These are phyloP conservation scores for Onthophagus taurus DNA, from an alignment of 1,140 invertebrate species.

Conservation along the genomic window DNA sequence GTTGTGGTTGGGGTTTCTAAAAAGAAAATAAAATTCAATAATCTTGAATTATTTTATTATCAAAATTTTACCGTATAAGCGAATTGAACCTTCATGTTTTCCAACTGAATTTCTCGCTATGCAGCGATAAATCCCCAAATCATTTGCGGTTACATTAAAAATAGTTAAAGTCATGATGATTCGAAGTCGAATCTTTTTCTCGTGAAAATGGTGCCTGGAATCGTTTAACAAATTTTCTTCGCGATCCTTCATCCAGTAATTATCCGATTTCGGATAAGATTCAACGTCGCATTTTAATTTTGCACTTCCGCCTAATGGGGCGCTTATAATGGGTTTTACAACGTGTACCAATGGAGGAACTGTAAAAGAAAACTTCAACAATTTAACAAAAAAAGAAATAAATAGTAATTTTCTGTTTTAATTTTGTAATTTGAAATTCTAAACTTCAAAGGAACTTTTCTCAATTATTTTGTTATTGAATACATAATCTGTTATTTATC, in stretches of 20 bases:
- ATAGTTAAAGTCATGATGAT: constrained; percentile 58
- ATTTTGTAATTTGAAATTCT: not conserved
- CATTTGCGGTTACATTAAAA: constrained; percentile 48
- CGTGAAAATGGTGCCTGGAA: constrained; percentile 47
- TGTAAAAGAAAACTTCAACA: constrained; percentile 28
- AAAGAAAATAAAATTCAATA: no score
- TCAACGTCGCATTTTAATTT: constrained; percentile 44
- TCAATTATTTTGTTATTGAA: no score
- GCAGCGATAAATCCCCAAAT: constrained; percentile 64
- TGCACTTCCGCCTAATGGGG: constrained; percentile 39
- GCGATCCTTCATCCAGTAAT: constrained; percentile 45
- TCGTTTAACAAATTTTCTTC: constrained; percentile 44
- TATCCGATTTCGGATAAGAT: constrained; percentile 42
- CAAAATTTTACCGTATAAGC: constrained; percentile 64
- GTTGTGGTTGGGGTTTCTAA: no score
- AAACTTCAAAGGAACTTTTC: no score
- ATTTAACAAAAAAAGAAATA: not conserved
- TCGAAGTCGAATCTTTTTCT: constrained; percentile 46
- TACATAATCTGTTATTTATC: no score
- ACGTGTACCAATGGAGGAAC: constrained; percentile 43
- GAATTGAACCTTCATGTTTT: constrained; percentile 53
- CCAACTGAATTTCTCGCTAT: constrained; percentile 63
- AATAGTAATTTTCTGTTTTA: not conserved
- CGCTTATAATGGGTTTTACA: constrained; percentile 42
- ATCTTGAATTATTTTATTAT: no score